Evolutionary conservation across 2,797 vertebrate species (phyloP), one percentile per base, ranked within the genome.

Genomic region (Poecilia velifera): DNA sequence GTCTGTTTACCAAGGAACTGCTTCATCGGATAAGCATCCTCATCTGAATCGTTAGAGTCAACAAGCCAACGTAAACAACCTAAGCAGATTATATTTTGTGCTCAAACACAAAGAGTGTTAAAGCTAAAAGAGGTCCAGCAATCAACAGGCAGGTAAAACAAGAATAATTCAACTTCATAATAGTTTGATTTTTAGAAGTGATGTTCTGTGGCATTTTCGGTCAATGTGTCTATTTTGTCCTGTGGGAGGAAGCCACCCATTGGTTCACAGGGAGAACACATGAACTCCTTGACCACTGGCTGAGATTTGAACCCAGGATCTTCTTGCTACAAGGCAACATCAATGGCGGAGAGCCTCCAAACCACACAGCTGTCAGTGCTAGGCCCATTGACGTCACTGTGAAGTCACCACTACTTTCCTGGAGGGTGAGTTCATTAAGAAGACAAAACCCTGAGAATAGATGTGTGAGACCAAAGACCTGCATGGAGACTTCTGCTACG

Each of bases 11-110:
- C 87, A 85, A 85, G 83, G 59, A 84, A 81, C 71, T 74, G 86
- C 86, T 89, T 92, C 86, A 87, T 90, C 73, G 76, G 73, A 82
- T 87, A 80, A 89, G 81, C 78, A 76, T 74, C 82, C 81, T 79
- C 22, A 62, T 64, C 66, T 14, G 76, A 76, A 36, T 51, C 25
- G 73, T 43, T n/a, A 73, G 31, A 49, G 73, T 1, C 16, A 73
- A 36, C 16, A 64, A 22, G 45, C n/a, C 12, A 25, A 2, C 0
- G 10, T 43, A 39, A 49, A 39, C 22, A 25, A 0, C 6, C 9
- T 14, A 1, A 78, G 10, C 8, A 20, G 28, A 43, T 31, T 28
- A 64, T 43, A 25, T 12, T 20, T 31, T 2, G 39, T 45, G 28
- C 22, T 31, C 53, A 28, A 45, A 8, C 68, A 28, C 2, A 14